A percentile compares a stretch with the other conserved stretches of the same genome.
phyloP scores from a whole-genome alignment of 2,797 vertebrate species.

The Craterocephalus amniculus region DNA sequence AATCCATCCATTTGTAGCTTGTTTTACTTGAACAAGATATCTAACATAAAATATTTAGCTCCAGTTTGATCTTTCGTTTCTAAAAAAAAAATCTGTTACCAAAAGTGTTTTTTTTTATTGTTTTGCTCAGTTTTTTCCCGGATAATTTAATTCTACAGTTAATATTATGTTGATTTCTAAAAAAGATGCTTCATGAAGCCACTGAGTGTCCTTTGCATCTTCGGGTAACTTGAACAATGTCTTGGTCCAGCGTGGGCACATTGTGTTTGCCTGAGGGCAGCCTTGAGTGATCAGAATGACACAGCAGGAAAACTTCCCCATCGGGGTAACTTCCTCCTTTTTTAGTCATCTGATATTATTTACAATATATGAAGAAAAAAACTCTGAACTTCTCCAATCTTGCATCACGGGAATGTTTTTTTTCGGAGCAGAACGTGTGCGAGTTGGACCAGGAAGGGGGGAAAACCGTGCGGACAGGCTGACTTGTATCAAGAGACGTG shows the following conservation, averaged over 20 bases:
- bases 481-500: conserved; percentile 1
- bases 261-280: conserved; percentile 10
- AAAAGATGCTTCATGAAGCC: not conserved
- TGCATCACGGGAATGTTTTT: conserved; percentile 65
- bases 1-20: too few relatives aligned
- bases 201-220: conserved; percentile 9
- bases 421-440: conserved; percentile 24
- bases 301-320: conserved; percentile 71
- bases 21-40: not conserved
- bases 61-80: not conserved
- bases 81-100: not conserved
- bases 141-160: not conserved
- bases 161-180: not conserved
- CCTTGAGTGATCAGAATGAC: conserved; percentile 69
- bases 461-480: conserved; percentile 14
- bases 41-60: not conserved
- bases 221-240: not conserved
- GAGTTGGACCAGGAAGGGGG: not conserved
- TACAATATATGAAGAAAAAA: conserved; percentile 51
- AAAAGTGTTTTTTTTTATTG: not conserved
- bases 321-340: conserved; percentile 62
- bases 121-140: not conserved
- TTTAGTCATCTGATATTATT: conserved; percentile 78
- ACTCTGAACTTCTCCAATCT: conserved; percentile 71
- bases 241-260: not conserved